These are phyloP conservation scores for Sus cebifrons DNA, from an alignment of 2,797 vertebrate species.

Conservation along the genomic window DNA sequence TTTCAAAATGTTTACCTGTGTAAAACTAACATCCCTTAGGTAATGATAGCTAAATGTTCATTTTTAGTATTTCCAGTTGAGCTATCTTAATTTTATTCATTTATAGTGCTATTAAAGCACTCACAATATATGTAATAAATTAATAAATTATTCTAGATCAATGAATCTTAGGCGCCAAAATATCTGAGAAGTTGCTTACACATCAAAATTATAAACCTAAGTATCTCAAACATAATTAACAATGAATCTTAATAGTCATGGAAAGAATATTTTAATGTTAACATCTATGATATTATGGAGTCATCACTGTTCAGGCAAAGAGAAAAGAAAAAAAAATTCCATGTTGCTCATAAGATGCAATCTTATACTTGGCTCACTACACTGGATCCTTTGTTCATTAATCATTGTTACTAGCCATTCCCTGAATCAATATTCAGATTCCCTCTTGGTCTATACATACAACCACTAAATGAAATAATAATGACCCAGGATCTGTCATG, in stretches of 20 bases:
- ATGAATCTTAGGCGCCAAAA: slow-evolving; percentile 60
- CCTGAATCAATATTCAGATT: slow-evolving; percentile 96
- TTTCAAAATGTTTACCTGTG: slow-evolving; percentile 77
- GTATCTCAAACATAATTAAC: slow-evolving; percentile 31
- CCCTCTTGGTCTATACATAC: slow-evolving; percentile 93
- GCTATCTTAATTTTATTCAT: slow-evolving; percentile 71
- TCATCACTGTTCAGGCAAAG: slow-evolving; percentile 87
- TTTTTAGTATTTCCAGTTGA: slow-evolving; percentile 78
- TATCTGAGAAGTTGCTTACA: slow-evolving; percentile 53
- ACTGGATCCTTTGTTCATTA: slow-evolving; percentile 92
- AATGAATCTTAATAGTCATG: slow-evolving; percentile 67
- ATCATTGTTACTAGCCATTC: slow-evolving; percentile 96
- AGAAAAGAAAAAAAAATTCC: slow-evolving; percentile 87
- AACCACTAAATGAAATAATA: slow-evolving; percentile 95
- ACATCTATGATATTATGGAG: slow-evolving; percentile 83
- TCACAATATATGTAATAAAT: slow-evolving; percentile 63
- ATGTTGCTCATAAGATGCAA: slow-evolving; percentile 87
- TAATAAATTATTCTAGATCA: slow-evolving; percentile 74
- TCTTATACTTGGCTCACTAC: slow-evolving; percentile 90
- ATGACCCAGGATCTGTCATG: slow-evolving; percentile 91
- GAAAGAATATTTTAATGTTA: slow-evolving; percentile 79
- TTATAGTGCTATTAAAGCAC: slow-evolving; percentile 64
- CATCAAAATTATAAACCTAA: slow-evolving; percentile 31
- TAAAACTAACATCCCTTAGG: slow-evolving; percentile 75
- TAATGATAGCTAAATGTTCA: slow-evolving; percentile 67